Percentiles rank a stretch among this genome's conserved stretches.
Evolutionary conservation across 2,888 invertebrate genomes (phyloP).

Genomic region (Tiphia femorata): DNA sequence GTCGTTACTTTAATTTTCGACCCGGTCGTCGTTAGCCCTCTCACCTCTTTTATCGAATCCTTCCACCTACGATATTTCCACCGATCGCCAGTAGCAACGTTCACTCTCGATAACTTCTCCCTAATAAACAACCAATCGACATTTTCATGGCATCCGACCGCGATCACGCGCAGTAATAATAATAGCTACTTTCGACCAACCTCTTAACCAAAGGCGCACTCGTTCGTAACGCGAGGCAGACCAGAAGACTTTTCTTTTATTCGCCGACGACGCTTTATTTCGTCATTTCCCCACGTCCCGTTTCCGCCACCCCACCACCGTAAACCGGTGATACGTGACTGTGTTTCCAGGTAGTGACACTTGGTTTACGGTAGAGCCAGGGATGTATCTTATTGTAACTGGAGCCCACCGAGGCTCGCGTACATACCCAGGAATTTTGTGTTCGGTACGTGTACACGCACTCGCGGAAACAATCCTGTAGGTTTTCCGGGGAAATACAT

Average conservation of each 20-base stretch:
- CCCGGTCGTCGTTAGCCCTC: not conserved
- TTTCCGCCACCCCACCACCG: conserved; percentile 1
- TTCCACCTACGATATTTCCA: not conserved
- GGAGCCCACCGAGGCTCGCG: conserved; percentile 4
- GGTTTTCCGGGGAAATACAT: too few species aligned
- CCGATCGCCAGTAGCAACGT: not conserved
- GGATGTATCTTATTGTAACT: conserved; percentile 19
- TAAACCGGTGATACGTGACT: conserved; percentile 32
- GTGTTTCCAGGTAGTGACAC: conserved; percentile 25
- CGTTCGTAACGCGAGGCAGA: not conserved
- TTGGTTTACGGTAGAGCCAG: conserved; percentile 24
- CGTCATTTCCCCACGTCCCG: conserved; percentile 17
- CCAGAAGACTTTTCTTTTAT: conserved; percentile 11
- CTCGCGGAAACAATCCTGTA: not conserved
- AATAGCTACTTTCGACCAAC: not conserved
- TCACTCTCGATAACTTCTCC: too few species aligned
- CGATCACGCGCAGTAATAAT: not conserved
- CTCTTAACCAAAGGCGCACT: not conserved
- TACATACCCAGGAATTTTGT: not conserved
- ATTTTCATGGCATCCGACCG: too few species aligned
- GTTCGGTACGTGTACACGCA: not conserved
- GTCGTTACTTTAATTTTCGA: not conserved
- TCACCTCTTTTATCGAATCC: not conserved
- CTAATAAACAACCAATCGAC: too few species aligned
- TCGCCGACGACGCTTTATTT: conserved; percentile 33